phyloP scores from a whole-genome alignment of 1,140 invertebrate genomes.

The Helicoverpa armigera region DNA sequence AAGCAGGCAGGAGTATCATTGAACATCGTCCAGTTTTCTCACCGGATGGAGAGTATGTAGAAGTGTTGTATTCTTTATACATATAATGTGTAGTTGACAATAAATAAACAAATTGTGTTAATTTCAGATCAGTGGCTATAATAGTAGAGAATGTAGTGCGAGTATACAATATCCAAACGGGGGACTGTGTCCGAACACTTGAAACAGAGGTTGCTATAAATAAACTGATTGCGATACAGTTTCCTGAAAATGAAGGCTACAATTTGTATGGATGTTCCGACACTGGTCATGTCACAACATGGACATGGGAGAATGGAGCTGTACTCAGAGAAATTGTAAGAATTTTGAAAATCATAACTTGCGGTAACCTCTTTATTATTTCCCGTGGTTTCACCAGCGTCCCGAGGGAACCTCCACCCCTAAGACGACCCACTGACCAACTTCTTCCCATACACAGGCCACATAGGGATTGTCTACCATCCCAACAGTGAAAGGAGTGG shows the following conservation, averaged over 20 bases:
- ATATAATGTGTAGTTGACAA: background rate
- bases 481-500: too few relatives aligned
- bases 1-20: constrained; percentile 83
- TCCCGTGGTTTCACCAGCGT: background rate
- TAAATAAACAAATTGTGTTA: constrained; percentile 6
- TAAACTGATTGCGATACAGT: constrained; percentile 70
- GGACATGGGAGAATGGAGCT: constrained; percentile 83
- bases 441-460: too few relatives aligned
- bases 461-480: too few relatives aligned
- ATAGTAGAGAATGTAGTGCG: constrained; percentile 80
- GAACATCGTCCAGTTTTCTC: constrained; percentile 82
- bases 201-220: constrained; percentile 71
- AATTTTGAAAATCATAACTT: constrained; percentile 3
- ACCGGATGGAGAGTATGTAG: constrained; percentile 82
- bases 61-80: constrained; percentile 1
- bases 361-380: background rate
- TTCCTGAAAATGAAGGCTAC: constrained; percentile 78
- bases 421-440: too few relatives aligned
- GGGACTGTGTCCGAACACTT: constrained; percentile 74
- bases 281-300: constrained; percentile 73
- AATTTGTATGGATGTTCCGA: constrained; percentile 82
- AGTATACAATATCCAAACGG: constrained; percentile 80
- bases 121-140: constrained; percentile 77
- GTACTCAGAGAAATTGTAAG: constrained; percentile 80
- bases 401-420: too few relatives aligned